Base-by-base conservation (phyloP, 2,113 vertebrate species). In the Fulica atra region DNA sequence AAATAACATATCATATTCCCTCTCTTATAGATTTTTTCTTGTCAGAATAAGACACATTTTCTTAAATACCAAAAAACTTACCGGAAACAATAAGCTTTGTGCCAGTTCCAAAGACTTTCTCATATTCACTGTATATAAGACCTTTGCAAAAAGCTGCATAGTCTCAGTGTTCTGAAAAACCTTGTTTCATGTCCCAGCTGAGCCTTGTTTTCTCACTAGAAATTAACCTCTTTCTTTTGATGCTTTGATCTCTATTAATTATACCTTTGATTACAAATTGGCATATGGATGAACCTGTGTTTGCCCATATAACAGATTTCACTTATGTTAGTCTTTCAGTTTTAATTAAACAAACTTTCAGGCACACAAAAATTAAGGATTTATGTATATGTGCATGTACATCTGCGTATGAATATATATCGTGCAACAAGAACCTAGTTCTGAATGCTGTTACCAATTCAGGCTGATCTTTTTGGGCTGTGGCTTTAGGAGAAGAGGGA, bases 41-140 rank as follows among this genome's bases (percentile, higher is more conserved):
- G 44, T n/a, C 44, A 35, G 44, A 63, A 24, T 53, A 69, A 81
- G 33, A 4, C 8, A 21, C 64, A 38, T 60, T 60, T 63, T 91
- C 57, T 66, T 63, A 73, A 26, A 29, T 24, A 40, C 7, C 48
- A 51, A n/a, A 82, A 51, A 53, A 66, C 85, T 88, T 83, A 83
- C 65, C 72, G 19, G 72, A 83, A 72, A 88, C 72, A 64, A 89
- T 69, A 33, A 94, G 71, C 31, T 92, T 86, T 35, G 94, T 94
- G 56, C 89, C 92, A 26, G 66, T 51, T 46, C 94, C 61, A 1
- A 94, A 94, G 69, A 92, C 29, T 53, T 83, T 29, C n/a, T n/a
- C n/a, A 13, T 42, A 42, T 0, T 24, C 70, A 82, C 81, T 24
- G 59, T 40, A 14, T 54, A 9, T 11, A 25, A 24, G 24, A 28